These are phyloP conservation scores for Plutomurus gul DNA, from an alignment of 1,140 invertebrate genomes.

Conservation along the genomic window DNA sequence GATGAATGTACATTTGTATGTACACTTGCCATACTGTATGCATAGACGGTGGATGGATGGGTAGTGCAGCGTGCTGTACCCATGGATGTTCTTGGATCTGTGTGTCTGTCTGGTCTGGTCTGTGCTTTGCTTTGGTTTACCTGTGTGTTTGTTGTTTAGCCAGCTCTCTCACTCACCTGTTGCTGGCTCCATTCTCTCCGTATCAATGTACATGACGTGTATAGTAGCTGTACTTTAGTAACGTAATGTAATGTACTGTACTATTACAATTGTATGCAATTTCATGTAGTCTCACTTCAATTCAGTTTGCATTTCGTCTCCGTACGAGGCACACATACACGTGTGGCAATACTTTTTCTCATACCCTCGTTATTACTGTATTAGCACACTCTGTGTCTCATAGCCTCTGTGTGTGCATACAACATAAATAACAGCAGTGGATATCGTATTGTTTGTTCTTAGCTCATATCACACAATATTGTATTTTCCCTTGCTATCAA, in stretches of 20 bases:
- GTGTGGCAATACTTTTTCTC: neutral
- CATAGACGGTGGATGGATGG: too few relatives aligned
- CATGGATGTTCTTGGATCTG: too few relatives aligned
- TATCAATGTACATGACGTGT: neutral
- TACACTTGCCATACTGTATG: too few relatives aligned
- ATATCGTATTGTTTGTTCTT: too few relatives aligned
- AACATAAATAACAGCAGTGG: too few relatives aligned
- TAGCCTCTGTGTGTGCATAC: neutral
- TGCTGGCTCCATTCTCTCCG: neutral
- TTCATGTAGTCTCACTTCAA: constrained; percentile 18
- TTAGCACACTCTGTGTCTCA: neutral
- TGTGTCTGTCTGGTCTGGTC: too few relatives aligned
- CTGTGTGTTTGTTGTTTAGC: neutral
- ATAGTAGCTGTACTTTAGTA: neutral
- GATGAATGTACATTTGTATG: too few relatives aligned
- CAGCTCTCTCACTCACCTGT: neutral
- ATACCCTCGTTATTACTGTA: neutral
- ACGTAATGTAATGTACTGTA: constrained; percentile 5
- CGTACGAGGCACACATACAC: constrained; percentile 1
- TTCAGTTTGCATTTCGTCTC: constrained; percentile 16
- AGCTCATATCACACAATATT: too few relatives aligned
- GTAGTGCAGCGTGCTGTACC: too few relatives aligned
- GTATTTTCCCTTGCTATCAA: too few relatives aligned
- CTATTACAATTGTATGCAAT: constrained; percentile 11
- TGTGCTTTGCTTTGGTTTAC: too few relatives aligned